These are phyloP conservation scores for Melikaiella ostensackeni DNA, from an alignment of 2,888 invertebrate species.

Conservation along the genomic window DNA sequence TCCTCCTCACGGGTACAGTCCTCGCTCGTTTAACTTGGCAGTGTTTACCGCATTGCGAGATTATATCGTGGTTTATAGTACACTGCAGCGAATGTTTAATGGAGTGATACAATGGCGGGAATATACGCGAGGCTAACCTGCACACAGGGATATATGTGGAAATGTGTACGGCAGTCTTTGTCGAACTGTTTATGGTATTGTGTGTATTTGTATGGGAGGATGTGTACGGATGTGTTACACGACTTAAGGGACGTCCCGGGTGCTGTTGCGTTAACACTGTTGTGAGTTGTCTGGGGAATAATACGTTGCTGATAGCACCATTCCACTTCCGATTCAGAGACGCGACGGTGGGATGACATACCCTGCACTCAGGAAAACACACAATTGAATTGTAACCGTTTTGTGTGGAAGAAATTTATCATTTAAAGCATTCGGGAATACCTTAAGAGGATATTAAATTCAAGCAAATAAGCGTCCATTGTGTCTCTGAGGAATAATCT, in stretches of 20 bases:
- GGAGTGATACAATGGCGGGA: slow-evolving; percentile 69
- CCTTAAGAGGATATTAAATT: too few species aligned
- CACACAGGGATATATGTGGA: slow-evolving; percentile 52
- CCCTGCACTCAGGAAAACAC: neutral
- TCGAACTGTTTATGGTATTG: neutral
- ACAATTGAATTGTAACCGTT: neutral
- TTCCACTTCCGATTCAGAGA: neutral
- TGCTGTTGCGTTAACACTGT: slow-evolving; percentile 38
- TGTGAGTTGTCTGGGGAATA: slow-evolving; percentile 35
- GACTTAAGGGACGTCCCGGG: slow-evolving; percentile 46
- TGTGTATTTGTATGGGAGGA: slow-evolving; percentile 16
- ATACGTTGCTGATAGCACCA: neutral
- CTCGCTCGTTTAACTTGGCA: slow-evolving; percentile 68
- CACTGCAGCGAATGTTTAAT: slow-evolving; percentile 73
- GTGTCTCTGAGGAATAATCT: too few species aligned
- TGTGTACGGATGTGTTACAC: slow-evolving; percentile 46
- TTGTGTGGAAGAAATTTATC: neutral
- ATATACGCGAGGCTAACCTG: slow-evolving; percentile 51
- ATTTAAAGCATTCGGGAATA: neutral
- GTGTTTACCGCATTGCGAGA: slow-evolving; percentile 74
- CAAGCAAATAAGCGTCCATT: too few species aligned
- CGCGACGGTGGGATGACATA: neutral
- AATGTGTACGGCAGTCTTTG: slow-evolving; percentile 15
- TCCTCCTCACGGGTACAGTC: slow-evolving; percentile 43
- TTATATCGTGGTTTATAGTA: slow-evolving; percentile 73